phyloP scores from a whole-genome alignment of 2,113 vertebrate genomes.

The human (Homo sapiens) region DNA sequence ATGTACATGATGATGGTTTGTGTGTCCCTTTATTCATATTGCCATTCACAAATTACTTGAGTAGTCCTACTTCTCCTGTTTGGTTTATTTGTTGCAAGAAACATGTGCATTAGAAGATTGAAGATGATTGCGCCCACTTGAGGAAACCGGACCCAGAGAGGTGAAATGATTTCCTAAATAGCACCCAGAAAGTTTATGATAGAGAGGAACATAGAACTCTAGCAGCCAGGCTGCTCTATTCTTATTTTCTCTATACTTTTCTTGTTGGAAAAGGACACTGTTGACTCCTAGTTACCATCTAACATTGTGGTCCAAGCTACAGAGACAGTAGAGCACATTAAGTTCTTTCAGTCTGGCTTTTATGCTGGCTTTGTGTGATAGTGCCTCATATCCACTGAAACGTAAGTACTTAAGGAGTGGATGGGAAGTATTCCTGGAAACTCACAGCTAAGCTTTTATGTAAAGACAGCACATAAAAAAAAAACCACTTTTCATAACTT shows the following conservation, averaged over 20 bases:
- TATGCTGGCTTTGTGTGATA: not conserved
- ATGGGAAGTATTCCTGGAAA: not conserved
- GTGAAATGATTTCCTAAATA: not conserved
- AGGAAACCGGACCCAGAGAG: not conserved
- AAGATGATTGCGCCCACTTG: not conserved
- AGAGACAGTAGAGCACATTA: not conserved
- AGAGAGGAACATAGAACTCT: not conserved
- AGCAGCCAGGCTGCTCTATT: not conserved
- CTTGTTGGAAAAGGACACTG: not conserved
- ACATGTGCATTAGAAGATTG: not conserved
- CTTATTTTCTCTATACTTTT: not conserved
- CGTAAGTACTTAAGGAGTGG: not conserved
- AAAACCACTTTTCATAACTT: not conserved
- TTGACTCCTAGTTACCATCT: not conserved
- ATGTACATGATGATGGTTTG: not conserved
- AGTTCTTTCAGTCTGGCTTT: not conserved
- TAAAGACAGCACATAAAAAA: not conserved
- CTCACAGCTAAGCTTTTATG: not conserved
- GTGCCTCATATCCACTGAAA: not conserved
- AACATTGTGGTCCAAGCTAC: not conserved
- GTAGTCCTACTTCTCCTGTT: not conserved
- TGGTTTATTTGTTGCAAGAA: not conserved
- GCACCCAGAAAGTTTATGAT: not conserved
- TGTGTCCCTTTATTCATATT: not conserved
- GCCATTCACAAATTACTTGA: not conserved